Percentiles rank a stretch among this genome's conserved stretches.
These are phyloP conservation scores for Sebastiscus tertius DNA, from an alignment of 2,797 vertebrate species.

Conservation along the genomic window DNA sequence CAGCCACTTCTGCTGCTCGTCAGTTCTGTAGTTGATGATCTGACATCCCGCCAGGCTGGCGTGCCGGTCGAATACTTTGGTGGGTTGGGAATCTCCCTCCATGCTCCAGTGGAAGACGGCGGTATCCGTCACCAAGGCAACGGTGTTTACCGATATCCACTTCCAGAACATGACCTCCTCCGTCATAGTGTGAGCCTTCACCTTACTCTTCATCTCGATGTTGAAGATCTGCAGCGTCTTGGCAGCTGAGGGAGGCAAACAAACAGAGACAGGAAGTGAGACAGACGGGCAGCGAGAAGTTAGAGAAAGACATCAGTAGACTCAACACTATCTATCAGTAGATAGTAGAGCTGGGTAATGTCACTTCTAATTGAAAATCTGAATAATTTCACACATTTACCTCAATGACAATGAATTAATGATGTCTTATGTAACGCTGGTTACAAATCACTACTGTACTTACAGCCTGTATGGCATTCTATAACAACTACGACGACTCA, in stretches of 20 bases:
- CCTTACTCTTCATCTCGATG: constrained; percentile 97
- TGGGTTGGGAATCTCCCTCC: constrained; percentile 92
- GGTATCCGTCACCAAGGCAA: constrained; percentile 91
- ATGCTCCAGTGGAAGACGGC: constrained; percentile 95
- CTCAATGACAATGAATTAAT: not conserved
- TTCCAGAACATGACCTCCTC: constrained; percentile 97
- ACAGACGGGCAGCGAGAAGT: not conserved
- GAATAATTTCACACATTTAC: too few relatives aligned
- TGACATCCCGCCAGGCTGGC: constrained; percentile 92
- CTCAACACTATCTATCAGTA: too few relatives aligned
- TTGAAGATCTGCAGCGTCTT: constrained; percentile 97
- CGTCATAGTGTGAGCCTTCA: constrained; percentile 94
- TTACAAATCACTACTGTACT: not conserved
- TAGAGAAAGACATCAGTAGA: too few relatives aligned
- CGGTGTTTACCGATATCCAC: constrained; percentile 93
- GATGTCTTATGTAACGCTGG: not conserved
- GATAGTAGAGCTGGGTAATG: too few relatives aligned
- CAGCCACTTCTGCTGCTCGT: constrained; percentile 93
- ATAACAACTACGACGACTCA: not conserved
- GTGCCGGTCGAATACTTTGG: constrained; percentile 93
- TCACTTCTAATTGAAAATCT: too few relatives aligned
- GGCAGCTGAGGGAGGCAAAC: constrained; percentile 82
- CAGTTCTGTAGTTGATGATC: constrained; percentile 94
- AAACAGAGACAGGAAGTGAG: constrained; percentile 8
- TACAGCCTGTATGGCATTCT: not conserved